Evolutionary conservation across 2,113 vertebrate genomes (phyloP).

Genomic region (Pipa parva): DNA sequence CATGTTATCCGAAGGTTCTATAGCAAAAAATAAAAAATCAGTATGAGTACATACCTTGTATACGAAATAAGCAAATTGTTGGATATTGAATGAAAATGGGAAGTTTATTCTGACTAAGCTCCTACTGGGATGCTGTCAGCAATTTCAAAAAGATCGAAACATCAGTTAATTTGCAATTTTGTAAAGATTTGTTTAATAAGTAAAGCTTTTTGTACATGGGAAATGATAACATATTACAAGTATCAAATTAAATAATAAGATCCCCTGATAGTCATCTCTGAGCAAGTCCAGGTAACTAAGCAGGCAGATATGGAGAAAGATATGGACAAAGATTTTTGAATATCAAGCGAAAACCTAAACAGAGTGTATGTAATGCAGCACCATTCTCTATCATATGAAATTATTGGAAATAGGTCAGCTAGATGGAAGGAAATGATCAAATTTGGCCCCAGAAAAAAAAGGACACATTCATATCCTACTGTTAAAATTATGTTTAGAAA

Average conservation of each 20-base stretch:
- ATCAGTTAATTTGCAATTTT: no score
- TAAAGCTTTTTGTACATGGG: no score
- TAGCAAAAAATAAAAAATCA: no score
- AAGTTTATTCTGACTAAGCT: no score
- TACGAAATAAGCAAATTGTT: no score
- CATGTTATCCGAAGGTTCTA: no score
- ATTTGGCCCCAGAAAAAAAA: neutral
- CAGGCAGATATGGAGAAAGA: neutral
- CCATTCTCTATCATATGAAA: neutral
- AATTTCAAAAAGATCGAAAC: no score
- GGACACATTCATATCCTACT: neutral
- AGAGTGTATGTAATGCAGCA: neutral
- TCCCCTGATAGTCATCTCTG: neutral
- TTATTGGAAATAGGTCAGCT: neutral
- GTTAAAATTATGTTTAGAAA: neutral
- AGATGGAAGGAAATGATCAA: neutral
- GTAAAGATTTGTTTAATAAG: no score
- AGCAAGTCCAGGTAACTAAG: neutral
- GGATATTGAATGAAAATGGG: no score
- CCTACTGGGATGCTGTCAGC: no score
- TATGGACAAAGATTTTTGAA: neutral
- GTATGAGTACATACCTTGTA: no score
- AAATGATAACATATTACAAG: no score
- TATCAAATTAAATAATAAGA: neutral
- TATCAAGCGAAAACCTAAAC: neutral